phyloP scores from a whole-genome alignment of 2,797 vertebrate species.

The Agapornis canus region DNA sequence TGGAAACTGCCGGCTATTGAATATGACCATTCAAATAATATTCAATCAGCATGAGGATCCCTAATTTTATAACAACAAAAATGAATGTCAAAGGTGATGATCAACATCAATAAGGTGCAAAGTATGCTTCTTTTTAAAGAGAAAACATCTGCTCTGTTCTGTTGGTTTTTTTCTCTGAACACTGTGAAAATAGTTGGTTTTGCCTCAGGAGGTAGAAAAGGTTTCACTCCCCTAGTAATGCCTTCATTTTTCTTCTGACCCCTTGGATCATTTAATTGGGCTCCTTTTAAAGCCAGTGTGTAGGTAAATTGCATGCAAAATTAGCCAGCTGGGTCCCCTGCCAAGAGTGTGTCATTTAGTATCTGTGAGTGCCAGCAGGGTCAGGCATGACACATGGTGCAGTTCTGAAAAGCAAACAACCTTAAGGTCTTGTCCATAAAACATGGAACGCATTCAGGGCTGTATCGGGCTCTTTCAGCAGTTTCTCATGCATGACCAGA shows the following conservation, averaged over 20 bases:
- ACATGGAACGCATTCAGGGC: slow-evolving; percentile 30
- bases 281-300: slow-evolving; percentile 9
- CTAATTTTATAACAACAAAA: background rate
- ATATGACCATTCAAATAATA: background rate
- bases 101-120: background rate
- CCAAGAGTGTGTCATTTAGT: slow-evolving; percentile 50
- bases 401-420: slow-evolving; percentile 63
- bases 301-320: slow-evolving; percentile 50
- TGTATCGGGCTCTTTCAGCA: slow-evolving; percentile 49
- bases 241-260: slow-evolving; percentile 40
- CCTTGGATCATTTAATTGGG: slow-evolving; percentile 38
- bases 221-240: background rate
- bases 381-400: slow-evolving; percentile 50
- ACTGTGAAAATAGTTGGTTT: background rate
- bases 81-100: background rate
- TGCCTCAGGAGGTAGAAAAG: slow-evolving; percentile 27
- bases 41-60: background rate
- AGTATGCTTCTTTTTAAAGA: background rate
- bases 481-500: slow-evolving; percentile 70
- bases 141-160: slow-evolving; percentile 14
- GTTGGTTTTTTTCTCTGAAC: background rate
- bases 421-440: slow-evolving; percentile 48
- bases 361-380: slow-evolving; percentile 43
- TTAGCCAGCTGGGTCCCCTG: slow-evolving; percentile 51
- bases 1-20: background rate